Evolutionary conservation across 2,113 vertebrate species (phyloP).

Genomic region (Rhipidura dahli): DNA sequence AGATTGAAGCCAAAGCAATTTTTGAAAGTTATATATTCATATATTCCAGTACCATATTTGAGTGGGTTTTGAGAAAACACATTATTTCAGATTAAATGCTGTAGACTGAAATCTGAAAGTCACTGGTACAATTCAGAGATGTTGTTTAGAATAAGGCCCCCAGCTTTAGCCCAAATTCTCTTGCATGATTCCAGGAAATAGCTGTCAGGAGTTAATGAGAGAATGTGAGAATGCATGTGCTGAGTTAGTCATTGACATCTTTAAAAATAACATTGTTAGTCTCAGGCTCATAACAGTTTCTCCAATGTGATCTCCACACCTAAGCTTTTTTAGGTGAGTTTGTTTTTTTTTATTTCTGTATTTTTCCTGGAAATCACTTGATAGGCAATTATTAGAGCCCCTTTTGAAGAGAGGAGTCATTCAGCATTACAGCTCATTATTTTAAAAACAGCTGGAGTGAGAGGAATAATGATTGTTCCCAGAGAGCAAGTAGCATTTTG

Average conservation of each 20-base stretch:
- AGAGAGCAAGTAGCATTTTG: not conserved
- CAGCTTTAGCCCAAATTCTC: not conserved
- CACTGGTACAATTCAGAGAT: not conserved
- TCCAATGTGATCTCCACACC: not conserved
- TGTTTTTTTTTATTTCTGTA: fast-evolving
- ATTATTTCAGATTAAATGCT: not conserved
- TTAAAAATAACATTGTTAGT: slow-evolving; percentile 31
- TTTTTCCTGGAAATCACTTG: not conserved
- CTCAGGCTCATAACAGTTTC: not conserved
- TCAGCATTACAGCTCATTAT: not conserved
- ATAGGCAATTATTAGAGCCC: not conserved
- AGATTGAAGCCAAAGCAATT: not conserved
- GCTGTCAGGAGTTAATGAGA: slow-evolving; percentile 9
- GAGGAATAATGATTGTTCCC: not conserved
- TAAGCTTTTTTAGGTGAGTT: not conserved
- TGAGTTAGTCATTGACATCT: slow-evolving; percentile 22
- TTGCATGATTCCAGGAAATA: not conserved
- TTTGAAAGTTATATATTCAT: not conserved
- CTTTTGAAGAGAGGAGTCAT: not conserved
- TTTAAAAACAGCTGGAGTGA: not conserved
- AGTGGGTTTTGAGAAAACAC: not conserved
- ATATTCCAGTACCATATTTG: not conserved
- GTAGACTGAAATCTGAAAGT: not conserved
- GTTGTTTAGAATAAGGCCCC: not conserved
- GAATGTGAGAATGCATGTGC: slow-evolving; percentile 27